These are phyloP conservation scores for Andrena minutula DNA, from an alignment of 2,888 invertebrate species.

Conservation along the genomic window DNA sequence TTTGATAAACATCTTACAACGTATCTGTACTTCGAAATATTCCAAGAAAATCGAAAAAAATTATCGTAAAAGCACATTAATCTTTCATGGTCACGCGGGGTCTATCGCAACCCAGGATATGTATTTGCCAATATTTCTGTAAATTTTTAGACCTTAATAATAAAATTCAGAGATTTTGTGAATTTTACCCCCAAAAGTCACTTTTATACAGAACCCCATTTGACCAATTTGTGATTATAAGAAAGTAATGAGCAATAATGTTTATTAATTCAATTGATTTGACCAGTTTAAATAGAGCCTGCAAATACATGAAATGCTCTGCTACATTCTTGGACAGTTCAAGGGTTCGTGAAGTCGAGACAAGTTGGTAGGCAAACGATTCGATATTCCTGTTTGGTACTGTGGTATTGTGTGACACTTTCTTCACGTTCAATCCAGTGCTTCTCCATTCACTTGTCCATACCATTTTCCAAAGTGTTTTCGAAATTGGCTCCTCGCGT, in stretches of 20 bases:
- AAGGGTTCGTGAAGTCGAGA: conserved; percentile 7
- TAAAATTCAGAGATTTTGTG: too few species aligned
- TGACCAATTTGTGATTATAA: not conserved
- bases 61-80: too few species aligned
- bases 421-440: conserved; percentile 31
- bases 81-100: too few species aligned
- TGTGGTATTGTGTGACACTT: conserved; percentile 30
- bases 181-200: too few species aligned
- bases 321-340: conserved; percentile 17
- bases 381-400: conserved; percentile 60
- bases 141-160: too few species aligned
- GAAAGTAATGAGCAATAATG: not conserved
- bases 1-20: not conserved
- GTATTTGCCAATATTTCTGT: not conserved
- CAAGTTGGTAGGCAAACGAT: conserved; percentile 41
- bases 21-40: not conserved
- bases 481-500: conserved; percentile 72
- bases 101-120: too few species aligned
- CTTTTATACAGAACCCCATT: too few species aligned
- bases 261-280: conserved; percentile 23
- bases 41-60: too few species aligned
- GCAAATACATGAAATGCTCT: conserved; percentile 23
- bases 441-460: conserved; percentile 49
- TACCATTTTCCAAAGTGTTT: conserved; percentile 65
- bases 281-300: conserved; percentile 28